These are phyloP conservation scores for Dioctria rufipes DNA, from an alignment of 2,888 invertebrate species.

Conservation along the genomic window DNA sequence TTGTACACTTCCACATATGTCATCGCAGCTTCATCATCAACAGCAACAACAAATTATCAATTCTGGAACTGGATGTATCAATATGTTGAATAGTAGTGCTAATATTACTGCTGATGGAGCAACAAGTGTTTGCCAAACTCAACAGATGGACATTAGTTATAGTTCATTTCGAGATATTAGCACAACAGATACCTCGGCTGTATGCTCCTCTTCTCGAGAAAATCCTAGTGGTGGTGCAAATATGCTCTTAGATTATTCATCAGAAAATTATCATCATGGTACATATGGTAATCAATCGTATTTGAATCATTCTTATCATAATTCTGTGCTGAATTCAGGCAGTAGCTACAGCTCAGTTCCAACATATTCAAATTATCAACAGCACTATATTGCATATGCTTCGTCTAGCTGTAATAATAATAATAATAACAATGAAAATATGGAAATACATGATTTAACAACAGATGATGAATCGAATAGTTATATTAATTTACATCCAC, in stretches of 20 bases:
- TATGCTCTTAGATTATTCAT: slow-evolving; percentile 48
- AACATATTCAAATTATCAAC: slow-evolving; percentile 54
- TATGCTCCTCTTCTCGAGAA: not conserved
- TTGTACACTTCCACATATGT: slow-evolving; percentile 29
- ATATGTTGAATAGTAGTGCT: not conserved
- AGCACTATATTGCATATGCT: slow-evolving; percentile 52
- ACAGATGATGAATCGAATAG: slow-evolving; percentile 56
- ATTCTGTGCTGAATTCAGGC: slow-evolving; percentile 16
- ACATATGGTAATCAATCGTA: slow-evolving; percentile 53
- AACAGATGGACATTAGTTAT: slow-evolving; percentile 60
- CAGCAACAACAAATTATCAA: slow-evolving; percentile 32
- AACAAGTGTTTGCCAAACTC: slow-evolving; percentile 9
- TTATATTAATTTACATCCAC: slow-evolving; percentile 66
- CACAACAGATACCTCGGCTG: not conserved
- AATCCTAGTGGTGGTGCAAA: slow-evolving; percentile 11
- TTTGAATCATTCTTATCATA: slow-evolving; percentile 44
- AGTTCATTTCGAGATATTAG: slow-evolving; percentile 59
- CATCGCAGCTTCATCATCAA: slow-evolving; percentile 24
- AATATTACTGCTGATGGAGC: not conserved
- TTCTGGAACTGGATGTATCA: slow-evolving; percentile 30
- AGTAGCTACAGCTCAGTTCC: slow-evolving; percentile 17
- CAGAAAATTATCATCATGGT: slow-evolving; percentile 46
- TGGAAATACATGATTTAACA: slow-evolving; percentile 49
- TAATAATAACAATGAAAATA: not conserved
- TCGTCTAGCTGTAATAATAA: slow-evolving; percentile 14